These are phyloP conservation scores for Argyrosomus regius DNA, from an alignment of 2,797 vertebrate genomes.

Conservation along the genomic window DNA sequence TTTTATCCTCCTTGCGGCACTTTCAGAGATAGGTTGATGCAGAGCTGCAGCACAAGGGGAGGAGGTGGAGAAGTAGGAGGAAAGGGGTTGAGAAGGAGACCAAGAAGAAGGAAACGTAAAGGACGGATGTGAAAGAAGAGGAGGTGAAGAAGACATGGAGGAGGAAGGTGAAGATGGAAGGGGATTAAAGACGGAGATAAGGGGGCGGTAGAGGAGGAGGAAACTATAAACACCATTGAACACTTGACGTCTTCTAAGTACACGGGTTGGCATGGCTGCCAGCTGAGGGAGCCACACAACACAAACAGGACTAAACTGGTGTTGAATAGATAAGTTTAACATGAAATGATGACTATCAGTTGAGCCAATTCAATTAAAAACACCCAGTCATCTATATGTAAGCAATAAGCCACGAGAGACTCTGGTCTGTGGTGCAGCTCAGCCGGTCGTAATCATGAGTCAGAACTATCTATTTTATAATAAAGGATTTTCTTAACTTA, in stretches of 20 bases:
- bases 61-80: neutral
- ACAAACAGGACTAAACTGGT: neutral
- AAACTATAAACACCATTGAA: slow-evolving; percentile 29
- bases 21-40: slow-evolving; percentile 45
- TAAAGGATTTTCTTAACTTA: no score
- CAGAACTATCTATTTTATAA: no score
- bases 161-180: slow-evolving; percentile 2
- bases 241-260: neutral
- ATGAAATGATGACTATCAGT: neutral
- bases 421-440: no score
- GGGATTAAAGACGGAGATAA: slow-evolving; percentile 8
- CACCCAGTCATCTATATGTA: neutral
- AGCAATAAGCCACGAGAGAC: no score
- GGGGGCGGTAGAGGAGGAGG: neutral
- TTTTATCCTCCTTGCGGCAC: slow-evolving; percentile 43
- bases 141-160: neutral
- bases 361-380: neutral
- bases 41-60: slow-evolving; percentile 32
- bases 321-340: neutral
- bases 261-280: neutral
- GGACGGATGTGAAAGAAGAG: neutral
- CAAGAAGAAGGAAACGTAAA: neutral
- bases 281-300: slow-evolving; percentile 53
- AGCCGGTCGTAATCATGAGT: no score
- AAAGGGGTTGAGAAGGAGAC: neutral